Conservation (phyloP, 2,113 vertebrate genomes). For the Montifringilla adamsi region DNA sequence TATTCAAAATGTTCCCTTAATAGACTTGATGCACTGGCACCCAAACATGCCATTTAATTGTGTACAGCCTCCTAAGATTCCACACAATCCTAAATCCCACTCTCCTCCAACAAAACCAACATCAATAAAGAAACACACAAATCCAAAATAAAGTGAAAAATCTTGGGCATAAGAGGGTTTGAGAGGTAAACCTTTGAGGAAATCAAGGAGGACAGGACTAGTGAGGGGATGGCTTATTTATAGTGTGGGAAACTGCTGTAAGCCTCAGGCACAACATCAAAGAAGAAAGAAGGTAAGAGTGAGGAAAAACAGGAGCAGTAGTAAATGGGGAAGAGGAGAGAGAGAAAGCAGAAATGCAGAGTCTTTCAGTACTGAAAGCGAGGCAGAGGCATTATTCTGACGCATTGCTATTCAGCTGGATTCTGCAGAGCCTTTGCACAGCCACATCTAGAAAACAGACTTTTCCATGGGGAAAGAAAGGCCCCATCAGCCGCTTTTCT, state of each 20-base stretch:
- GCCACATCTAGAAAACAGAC: neutral
- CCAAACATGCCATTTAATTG: neutral
- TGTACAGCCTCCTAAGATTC: neutral
- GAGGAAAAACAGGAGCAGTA: conserved; percentile 45
- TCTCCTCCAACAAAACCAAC: neutral
- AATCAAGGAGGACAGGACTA: neutral
- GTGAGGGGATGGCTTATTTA: neutral
- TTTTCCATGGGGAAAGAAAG: conserved; percentile 9
- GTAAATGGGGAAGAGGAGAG: conserved; percentile 26
- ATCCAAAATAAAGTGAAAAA: neutral
- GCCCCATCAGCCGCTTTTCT: neutral
- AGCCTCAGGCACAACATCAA: conserved; percentile 48
- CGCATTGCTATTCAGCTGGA: conserved; percentile 9
- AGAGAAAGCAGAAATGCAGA: conserved; percentile 21
- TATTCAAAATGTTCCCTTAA: neutral
- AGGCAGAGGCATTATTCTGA: neutral
- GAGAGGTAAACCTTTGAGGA: neutral
- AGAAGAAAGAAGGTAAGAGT: conserved; percentile 43
- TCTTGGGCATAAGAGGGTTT: neutral
- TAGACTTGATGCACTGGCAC: neutral
- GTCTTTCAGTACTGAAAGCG: neutral
- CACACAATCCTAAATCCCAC: neutral
- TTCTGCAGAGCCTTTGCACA: conserved; percentile 27
- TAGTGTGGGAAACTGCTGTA: conserved; percentile 39
- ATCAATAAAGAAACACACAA: neutral